Evolutionary conservation across 2,888 invertebrate genomes (phyloP), one percentile per base, ranked within the genome.

Genomic region (Stenodera caucasica): DNA sequence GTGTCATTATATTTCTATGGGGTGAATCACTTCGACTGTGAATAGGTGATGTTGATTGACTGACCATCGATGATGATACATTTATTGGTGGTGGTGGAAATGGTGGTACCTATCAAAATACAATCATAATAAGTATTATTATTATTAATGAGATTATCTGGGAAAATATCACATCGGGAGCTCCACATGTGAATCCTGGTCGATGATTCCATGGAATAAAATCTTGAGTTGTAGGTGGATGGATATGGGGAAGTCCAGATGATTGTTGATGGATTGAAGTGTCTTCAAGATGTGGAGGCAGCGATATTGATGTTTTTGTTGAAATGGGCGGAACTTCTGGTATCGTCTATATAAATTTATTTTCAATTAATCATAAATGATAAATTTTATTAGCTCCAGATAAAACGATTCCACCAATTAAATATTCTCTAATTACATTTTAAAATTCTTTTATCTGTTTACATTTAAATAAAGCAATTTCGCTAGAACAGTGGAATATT

Each of bases 1-100:
- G 76, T 69, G 72, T 53, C 69, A 71, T 60, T 55, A 66, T 45
- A 15, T 75, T 69, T 65, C 85, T 78, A 67, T 84, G 84, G 4
- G 90, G 90, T 55, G 90, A 90, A 33, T 85, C 84, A 55, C 89
- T 84, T 72, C 90, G 85, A 72, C 91, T 92, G 76, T 90, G 90
- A 32, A 40, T 63, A 63, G 89, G 92, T 49, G 93, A 92, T 55
- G 90, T 88, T 70, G 86, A 85, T 68, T 87, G 86, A 74, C 88
- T 88, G 76, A 90, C 85, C 78, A 90, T 84, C n/a, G n/a, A n/a
- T 11, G 91, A 90, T 53, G 91, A 90, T 64, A 87, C 81, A n/a
- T n/a, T n/a, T 55, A 90, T 80, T 55, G 89, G 85, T 67, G 89
- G 86, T 67, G 83, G 81, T 51, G 85, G 85, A 73, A 78, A 78